Conservation (phyloP, 1,140 invertebrate species). For the Eupristina koningsbergeri region DNA sequence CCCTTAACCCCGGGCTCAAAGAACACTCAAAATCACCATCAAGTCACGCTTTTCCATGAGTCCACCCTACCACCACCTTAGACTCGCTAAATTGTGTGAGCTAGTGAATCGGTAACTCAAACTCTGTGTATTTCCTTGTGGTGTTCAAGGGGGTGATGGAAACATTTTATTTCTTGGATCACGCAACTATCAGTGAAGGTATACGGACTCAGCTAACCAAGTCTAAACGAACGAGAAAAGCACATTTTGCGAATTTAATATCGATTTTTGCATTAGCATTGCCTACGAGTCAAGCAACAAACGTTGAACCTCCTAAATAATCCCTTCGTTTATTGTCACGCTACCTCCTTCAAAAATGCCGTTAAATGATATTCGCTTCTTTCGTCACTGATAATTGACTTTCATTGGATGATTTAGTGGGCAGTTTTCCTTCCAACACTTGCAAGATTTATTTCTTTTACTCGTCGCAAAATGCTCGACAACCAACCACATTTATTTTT, state of each 20-base stretch:
- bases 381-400: not conserved
- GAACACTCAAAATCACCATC: too few relatives aligned
- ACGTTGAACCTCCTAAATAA: not conserved
- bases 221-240: not conserved
- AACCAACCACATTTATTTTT: too few relatives aligned
- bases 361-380: too few relatives aligned
- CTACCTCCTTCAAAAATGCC: too few relatives aligned
- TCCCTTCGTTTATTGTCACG: not conserved
- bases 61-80: too few relatives aligned
- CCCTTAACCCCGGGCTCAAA: not conserved
- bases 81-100: not conserved
- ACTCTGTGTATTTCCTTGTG: not conserved
- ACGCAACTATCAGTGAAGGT: conserved; percentile 52
- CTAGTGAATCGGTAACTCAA: not conserved
- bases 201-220: not conserved
- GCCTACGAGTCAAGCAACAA: too few relatives aligned
- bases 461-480: too few relatives aligned
- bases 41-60: too few relatives aligned
- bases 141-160: conserved; percentile 13
- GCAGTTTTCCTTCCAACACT: not conserved
- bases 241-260: conserved; percentile 54
- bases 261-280: conserved; percentile 53
- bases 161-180: conserved; percentile 53
- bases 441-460: not conserved
- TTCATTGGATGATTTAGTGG: not conserved